Evolutionary conservation across 2,888 invertebrate species (phyloP).

Genomic region (Diploptera punctata): DNA sequence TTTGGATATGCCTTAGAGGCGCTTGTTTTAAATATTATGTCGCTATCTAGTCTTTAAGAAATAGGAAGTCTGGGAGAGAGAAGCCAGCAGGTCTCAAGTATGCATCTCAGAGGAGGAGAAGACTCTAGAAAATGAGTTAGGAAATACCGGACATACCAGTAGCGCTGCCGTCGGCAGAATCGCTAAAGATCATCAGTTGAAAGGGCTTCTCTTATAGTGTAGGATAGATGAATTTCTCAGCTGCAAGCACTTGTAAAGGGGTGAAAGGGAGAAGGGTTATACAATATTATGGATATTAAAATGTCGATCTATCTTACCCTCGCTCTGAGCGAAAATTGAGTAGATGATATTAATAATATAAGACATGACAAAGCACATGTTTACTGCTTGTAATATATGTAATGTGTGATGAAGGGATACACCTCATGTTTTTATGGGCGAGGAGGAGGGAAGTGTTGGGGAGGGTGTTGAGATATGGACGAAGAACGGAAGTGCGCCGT

Average conservation of each 20-base stretch:
- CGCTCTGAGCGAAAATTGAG: not conserved
- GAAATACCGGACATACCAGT: slow-evolving; percentile 15
- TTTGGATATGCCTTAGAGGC: too few relatives aligned
- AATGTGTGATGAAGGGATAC: not conserved
- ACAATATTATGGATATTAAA: not conserved
- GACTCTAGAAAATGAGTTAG: slow-evolving; percentile 2
- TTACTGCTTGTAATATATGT: not conserved
- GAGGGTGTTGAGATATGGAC: not conserved
- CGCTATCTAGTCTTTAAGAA: too few relatives aligned
- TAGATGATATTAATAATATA: not conserved
- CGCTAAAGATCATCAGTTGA: not conserved
- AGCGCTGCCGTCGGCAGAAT: not conserved
- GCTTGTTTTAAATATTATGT: too few relatives aligned
- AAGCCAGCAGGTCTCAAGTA: not conserved
- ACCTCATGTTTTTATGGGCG: not conserved
- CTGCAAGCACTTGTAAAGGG: not conserved
- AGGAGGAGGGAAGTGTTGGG: not conserved
- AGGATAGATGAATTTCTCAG: slow-evolving; percentile 11
- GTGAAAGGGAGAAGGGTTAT: not conserved
- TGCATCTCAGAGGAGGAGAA: not conserved
- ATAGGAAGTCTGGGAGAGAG: not conserved
- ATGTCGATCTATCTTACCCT: not conserved
- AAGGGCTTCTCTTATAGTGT: not conserved
- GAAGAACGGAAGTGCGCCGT: not conserved
- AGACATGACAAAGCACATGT: not conserved